Evolutionary conservation across 2,113 vertebrate genomes (phyloP), one percentile per base, ranked within the genome.

Genomic region (Vidua macroura): DNA sequence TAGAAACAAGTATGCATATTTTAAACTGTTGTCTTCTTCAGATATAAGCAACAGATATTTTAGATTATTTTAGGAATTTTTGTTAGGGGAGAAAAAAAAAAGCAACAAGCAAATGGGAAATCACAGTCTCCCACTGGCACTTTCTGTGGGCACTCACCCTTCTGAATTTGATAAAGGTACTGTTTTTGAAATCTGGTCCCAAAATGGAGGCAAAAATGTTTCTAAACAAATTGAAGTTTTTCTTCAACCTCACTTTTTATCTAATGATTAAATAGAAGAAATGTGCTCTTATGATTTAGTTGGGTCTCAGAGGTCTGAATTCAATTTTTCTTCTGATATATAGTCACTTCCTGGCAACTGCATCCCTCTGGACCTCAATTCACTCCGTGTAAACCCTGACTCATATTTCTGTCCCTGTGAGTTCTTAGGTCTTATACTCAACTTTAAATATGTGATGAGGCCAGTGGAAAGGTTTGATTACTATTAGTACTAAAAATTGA

Each of bases 281-380:
- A 83, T 37, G 10, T 74, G n/a, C 48, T 90, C 24, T 39, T 64
- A 56, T 48, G 73, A 52, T 88, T 92, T 75, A 81, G n/a, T 75
- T 86, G 68, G 27, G 11, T 64, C 88, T 95, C 69, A n/a, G 76
- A 83, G 46, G 41, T 58, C 83, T 88, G 76, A 86, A 86, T 84
- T 79, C 53, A 93, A 41, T 89, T 84, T 95, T 91, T 44, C 24
- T 82, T 75, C 46, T 95, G 73, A 84, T 86, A 68, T 44, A 55
- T 18, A 72, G 85, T 72, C 48, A 93, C 52, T 87, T 94, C 56
- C 86, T 92, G 91, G 39, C 64, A 88, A 49, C 33, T 89, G 51
- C 88, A 18, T 86, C 51, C 41, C 51, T 70, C 70, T 69, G 80
- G 48, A 72, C 28, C n/a, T 43, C 52, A 52, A 27, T 64, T 72